These are phyloP conservation scores for Druon quercuslanigerum DNA, from an alignment of 1,140 invertebrate genomes.

Conservation along the genomic window DNA sequence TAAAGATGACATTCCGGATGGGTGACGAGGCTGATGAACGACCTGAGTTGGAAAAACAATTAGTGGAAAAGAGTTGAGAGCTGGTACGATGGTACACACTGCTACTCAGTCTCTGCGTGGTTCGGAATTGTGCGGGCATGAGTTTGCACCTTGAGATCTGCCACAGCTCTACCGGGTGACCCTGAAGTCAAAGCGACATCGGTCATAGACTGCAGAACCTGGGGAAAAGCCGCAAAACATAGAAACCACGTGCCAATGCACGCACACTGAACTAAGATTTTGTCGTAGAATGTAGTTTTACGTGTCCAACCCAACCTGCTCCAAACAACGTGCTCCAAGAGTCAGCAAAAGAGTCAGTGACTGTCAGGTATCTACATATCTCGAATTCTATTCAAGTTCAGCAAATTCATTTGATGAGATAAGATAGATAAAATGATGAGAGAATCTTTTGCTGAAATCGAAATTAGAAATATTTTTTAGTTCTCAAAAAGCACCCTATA, in stretches of 20 bases:
- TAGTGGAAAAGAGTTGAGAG: too few species aligned
- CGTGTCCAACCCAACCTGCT: conserved; percentile 1
- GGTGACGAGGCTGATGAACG: not conserved
- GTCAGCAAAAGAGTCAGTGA: too few species aligned
- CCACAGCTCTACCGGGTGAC: not conserved
- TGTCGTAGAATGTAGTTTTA: not conserved
- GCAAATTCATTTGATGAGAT: conserved; percentile 1
- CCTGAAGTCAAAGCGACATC: not conserved
- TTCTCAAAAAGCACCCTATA: too few species aligned
- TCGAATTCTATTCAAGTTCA: not conserved
- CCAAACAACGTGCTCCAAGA: not conserved
- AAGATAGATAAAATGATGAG: too few species aligned
- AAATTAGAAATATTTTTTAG: not conserved
- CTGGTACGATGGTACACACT: too few species aligned
- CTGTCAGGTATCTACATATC: not conserved
- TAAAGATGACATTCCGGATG: too few species aligned
- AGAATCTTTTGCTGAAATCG: conserved; percentile 1
- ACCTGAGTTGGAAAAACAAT: too few species aligned
- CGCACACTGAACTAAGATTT: not conserved
- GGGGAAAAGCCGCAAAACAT: too few species aligned
- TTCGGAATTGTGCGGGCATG: not conserved
- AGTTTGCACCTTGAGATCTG: not conserved
- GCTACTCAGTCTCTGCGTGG: not conserved
- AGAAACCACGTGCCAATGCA: not conserved
- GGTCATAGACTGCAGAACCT: not conserved